Percentiles rank a stretch among this genome's conserved stretches.
Conservation (phyloP, 2,888 invertebrate genomes). For the Cryptops parisi region DNA sequence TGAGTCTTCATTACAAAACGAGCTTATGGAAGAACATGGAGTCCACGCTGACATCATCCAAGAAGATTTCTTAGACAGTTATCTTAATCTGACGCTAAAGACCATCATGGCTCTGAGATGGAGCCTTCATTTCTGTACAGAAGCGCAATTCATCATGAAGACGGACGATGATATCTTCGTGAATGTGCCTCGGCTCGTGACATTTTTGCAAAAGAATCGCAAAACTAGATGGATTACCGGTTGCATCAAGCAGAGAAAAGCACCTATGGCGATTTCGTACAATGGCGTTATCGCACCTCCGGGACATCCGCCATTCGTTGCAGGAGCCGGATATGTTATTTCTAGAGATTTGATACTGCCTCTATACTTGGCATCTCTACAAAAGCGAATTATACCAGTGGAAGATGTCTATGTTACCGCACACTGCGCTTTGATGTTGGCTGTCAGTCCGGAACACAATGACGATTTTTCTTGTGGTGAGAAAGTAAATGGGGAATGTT, state of each 20-base stretch:
- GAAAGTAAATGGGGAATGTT: conserved; percentile 20
- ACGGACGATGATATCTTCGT: conserved; percentile 19
- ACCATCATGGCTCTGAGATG: conserved; percentile 72
- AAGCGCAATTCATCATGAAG: conserved; percentile 15
- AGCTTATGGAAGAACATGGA: conserved; percentile 49
- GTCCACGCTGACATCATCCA: conserved; percentile 62
- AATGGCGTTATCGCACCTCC: conserved; percentile 18
- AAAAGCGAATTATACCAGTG: conserved; percentile 23
- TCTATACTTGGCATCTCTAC: conserved; percentile 24
- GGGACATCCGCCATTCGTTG: conserved; percentile 28
- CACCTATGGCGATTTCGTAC: conserved; percentile 20
- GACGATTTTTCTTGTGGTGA: conserved; percentile 24
- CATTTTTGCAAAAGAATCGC: conserved; percentile 11
- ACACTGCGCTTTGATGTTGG: conserved; percentile 20
- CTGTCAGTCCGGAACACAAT: conserved; percentile 20
- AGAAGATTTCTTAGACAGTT: conserved; percentile 66
- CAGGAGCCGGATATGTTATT: conserved; percentile 31
- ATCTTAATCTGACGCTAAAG: conserved; percentile 72
- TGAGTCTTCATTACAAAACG: conserved; percentile 30
- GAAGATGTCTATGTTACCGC: conserved; percentile 33
- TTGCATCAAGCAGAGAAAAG: conserved; percentile 22
- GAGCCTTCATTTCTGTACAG: conserved; percentile 49
- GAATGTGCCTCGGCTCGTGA: conserved; percentile 16
- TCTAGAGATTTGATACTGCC: conserved; percentile 24
- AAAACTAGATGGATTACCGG: conserved; percentile 17